Percentiles rank a stretch among this genome's conserved stretches.
phyloP scores from a whole-genome alignment of 2,113 vertebrate species.

The Cromileptes altivelis region DNA sequence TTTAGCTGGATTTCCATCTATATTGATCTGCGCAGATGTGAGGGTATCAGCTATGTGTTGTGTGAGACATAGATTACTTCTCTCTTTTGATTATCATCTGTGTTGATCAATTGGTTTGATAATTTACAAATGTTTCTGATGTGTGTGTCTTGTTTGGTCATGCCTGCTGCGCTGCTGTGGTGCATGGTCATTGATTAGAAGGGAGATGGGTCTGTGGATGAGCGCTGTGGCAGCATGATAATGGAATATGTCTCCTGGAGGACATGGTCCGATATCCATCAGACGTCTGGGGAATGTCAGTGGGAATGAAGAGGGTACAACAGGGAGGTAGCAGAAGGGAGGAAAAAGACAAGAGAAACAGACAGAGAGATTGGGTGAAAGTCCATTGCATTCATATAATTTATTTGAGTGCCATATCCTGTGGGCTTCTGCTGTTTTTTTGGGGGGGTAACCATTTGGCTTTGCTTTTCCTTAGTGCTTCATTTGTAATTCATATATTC shows the following conservation, averaged over 20 bases:
- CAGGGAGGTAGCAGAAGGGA: conserved; percentile 28
- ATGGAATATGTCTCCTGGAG: conserved; percentile 78
- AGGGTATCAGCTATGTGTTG: conserved; percentile 20
- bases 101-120: conserved; percentile 45
- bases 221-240: conserved; percentile 74
- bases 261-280: conserved; percentile 75
- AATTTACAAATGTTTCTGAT: conserved; percentile 33
- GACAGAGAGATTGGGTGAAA: conserved; percentile 39
- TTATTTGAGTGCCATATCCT: conserved; percentile 42
- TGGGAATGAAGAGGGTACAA: conserved; percentile 42
- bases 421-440: conserved; percentile 44
- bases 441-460: conserved; percentile 6
- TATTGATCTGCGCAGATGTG: conserved; percentile 37
- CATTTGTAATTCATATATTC: conserved; percentile 41
- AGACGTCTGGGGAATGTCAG: conserved; percentile 69
- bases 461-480: conserved; percentile 23
- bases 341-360: conserved; percentile 5
- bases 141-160: conserved; percentile 43
- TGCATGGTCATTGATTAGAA: conserved; percentile 77
- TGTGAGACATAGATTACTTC: conserved; percentile 35
- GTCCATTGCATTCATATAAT: conserved; percentile 51
- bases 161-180: conserved; percentile 57
- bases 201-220: conserved; percentile 69
- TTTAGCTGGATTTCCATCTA: conserved; percentile 44
- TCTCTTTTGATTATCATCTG: conserved; percentile 25